Evolutionary conservation across 2,113 vertebrate species (phyloP).

Genomic region (Chaetura pelagica): DNA sequence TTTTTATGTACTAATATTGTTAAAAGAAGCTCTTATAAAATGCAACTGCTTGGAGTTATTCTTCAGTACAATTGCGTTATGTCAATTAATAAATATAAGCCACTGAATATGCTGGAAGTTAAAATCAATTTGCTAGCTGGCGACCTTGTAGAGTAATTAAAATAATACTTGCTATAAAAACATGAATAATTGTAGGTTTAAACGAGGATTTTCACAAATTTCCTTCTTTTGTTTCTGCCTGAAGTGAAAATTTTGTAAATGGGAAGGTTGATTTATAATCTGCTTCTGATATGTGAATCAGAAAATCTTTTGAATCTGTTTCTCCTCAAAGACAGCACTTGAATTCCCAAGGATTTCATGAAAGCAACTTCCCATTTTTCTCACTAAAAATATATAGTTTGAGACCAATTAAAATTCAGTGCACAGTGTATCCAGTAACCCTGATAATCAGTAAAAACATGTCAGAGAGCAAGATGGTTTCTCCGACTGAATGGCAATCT

Average conservation of each 20-base stretch:
- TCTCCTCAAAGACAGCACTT: conserved; percentile 39
- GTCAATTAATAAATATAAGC: conserved; percentile 54
- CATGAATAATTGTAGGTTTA: conserved; percentile 58
- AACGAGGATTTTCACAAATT: conserved; percentile 53
- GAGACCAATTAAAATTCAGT: conserved; percentile 73
- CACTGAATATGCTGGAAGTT: conserved; percentile 43
- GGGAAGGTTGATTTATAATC: conserved; percentile 58
- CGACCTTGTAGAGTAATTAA: conserved; percentile 52
- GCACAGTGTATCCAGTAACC: conserved; percentile 68
- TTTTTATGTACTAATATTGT: conserved; percentile 46
- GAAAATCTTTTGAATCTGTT: conserved; percentile 65
- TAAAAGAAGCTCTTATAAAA: conserved; percentile 58
- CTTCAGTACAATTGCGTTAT: conserved; percentile 39
- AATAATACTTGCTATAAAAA: conserved; percentile 43
- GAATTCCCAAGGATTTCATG: conserved; percentile 50
- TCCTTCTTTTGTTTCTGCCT: conserved; percentile 54
- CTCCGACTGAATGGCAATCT: conserved; percentile 69
- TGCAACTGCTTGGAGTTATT: conserved; percentile 19
- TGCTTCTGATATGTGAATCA: conserved; percentile 52
- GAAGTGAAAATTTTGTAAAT: conserved; percentile 57
- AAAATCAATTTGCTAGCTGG: conserved; percentile 58
- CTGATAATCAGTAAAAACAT: conserved; percentile 77
- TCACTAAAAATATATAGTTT: conserved; percentile 64
- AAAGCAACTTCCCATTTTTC: conserved; percentile 58
- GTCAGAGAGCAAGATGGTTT: conserved; percentile 56